These are phyloP conservation scores for Eulithis prunata DNA, from an alignment of 2,888 invertebrate genomes.

Conservation along the genomic window DNA sequence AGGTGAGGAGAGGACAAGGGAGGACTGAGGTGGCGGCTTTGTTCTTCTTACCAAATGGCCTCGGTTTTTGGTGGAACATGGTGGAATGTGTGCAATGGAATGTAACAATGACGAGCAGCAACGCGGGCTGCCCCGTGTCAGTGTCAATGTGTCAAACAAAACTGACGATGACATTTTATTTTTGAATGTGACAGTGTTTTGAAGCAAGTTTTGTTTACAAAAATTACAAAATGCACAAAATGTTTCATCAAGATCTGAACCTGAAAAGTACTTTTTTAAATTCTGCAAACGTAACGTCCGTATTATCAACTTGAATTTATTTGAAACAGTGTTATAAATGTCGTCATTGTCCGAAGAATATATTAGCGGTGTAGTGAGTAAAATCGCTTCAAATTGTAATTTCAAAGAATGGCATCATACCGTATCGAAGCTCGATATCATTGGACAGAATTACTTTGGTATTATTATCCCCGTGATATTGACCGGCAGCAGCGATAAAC, in stretches of 20 bases:
- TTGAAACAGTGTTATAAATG: slow-evolving; percentile 40
- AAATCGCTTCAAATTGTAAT: slow-evolving; percentile 40
- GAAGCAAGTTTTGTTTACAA: not conserved
- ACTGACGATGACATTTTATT: slow-evolving; percentile 10
- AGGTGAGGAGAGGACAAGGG: too few relatives aligned
- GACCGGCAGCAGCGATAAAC: slow-evolving; percentile 44
- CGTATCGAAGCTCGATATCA: slow-evolving; percentile 56
- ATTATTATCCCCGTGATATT: slow-evolving; percentile 64
- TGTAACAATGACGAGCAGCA: too few relatives aligned
- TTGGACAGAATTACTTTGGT: slow-evolving; percentile 77
- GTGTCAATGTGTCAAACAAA: not conserved
- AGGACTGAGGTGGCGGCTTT: too few relatives aligned
- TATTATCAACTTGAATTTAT: not conserved
- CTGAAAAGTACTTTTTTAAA: not conserved
- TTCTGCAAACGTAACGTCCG: not conserved
- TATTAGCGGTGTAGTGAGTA: slow-evolving; percentile 43
- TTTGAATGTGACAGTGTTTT: slow-evolving; percentile 5
- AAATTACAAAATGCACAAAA: too few relatives aligned
- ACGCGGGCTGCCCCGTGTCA: not conserved
- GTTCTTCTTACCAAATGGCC: too few relatives aligned
- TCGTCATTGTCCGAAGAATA: slow-evolving; percentile 45
- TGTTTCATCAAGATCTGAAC: not conserved
- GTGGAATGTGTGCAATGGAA: too few relatives aligned
- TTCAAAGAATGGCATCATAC: slow-evolving; percentile 52
- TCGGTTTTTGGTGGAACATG: too few relatives aligned